Evolutionary conservation across 2,113 vertebrate species (phyloP), one percentile per base, ranked within the genome.

Genomic region (Salvelinus alpinus): DNA sequence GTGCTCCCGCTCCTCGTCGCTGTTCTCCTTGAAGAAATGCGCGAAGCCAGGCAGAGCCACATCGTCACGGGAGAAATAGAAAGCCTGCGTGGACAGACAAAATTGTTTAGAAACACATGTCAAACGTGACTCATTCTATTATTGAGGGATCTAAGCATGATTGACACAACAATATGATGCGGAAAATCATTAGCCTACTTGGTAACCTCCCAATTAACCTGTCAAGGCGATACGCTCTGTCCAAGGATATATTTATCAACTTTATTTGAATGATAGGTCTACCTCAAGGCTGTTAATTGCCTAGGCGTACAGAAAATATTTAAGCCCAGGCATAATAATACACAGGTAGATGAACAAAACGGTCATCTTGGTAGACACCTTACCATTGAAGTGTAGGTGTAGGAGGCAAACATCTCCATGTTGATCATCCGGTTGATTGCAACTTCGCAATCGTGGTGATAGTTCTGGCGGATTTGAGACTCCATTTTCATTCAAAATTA

Each of bases 391-490:
- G 93, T 85, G 88, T 95, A 95, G 64, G 89, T 93, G 69, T 95
- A 96, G 4, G 94, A 95, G 0, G 95, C 94, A 0, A 86, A 93
- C 24, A 96, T 82, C 91, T 96, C 94, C 85, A 95, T 84, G 5
- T 34, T 34, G 31, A 34, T 34, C 31, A 34, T 34, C 31, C 31
- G 31, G 31, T 34, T 34, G 31, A 96, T 70, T 57, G 93, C 93
- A 51, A 86, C 91, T 75, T 96, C 95, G 1, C 88, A 92, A 27
- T 96, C 94, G 0, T 89, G 89, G 84, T 95, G 91, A 83, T 92
- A 96, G 89, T 96, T 96, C 90, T 96, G 95, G 72, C 95, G 94
- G 27, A 96, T 89, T 75, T 94, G 92, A 71, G 92, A 94, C 13
- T 90, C 89, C 88, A 92, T 93, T 71, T 87, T 82, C 83, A 84